Evolutionary conservation across 2,113 vertebrate species (phyloP), one percentile per base, ranked within the genome.

Genomic region (Chrysemys picta): DNA sequence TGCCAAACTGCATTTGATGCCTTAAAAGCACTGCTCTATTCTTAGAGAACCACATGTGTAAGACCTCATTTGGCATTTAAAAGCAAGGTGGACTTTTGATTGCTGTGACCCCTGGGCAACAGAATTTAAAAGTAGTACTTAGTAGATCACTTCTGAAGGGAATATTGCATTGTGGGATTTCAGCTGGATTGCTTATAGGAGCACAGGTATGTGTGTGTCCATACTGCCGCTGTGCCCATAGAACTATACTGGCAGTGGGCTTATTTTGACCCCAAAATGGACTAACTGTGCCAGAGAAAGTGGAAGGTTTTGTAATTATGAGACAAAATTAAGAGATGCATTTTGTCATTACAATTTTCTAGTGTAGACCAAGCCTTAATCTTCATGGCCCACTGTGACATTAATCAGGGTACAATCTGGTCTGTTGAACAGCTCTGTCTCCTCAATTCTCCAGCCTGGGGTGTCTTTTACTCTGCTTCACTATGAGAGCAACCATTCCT

Each of bases 151-250:
- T 87, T 69, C 50, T 52, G 31, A 35, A 0, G 6, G 59, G 29
- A 87, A 19, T 0, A 0, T 6, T 38, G 42, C 0, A 0, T 17
- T 38, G 29, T 88, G 87, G 85, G 47, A 50, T 87, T 91, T 92
- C 80, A 82, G 29, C 49, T 86, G 56, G 56, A 31, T 24, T 80
- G 56, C 52, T 86, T 76, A 5, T 47, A 65, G 31, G 76, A 82
- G 42, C 49, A 17, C 82, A 84, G 91, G 83, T 35, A 29, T 59
- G 78, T 62, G 54, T 91, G 62, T 49, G 29, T 91, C 72, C 87
- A 2, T 84, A 17, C 69, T 80, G 45, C 89, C 84, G 35, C 80
- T 80, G 50, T 49, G n/a, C 59, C 52, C 38, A 35, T 8, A 90
- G 62, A 69, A n/a, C 16, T 69, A n/a, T 69, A 69, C 17, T n/a